Evolutionary conservation across 2,888 invertebrate species (phyloP).

Genomic region (Ramazzottius varieornatus): DNA sequence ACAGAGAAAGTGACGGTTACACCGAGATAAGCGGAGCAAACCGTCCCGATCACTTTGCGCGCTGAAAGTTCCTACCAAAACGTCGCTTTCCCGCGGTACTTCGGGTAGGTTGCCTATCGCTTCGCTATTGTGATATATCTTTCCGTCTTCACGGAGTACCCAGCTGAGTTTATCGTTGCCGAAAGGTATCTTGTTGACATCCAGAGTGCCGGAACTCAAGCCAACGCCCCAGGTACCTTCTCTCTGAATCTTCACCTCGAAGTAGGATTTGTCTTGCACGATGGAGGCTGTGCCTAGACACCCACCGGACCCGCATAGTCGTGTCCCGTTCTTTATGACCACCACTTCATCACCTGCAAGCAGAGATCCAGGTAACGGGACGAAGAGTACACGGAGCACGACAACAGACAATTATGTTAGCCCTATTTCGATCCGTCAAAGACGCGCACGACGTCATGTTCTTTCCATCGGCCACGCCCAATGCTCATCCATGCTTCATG

Average conservation of each 20-base stretch:
- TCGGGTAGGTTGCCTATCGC: conserved; percentile 16
- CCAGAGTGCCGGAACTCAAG: conserved; percentile 17
- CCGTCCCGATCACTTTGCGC: too few relatives aligned
- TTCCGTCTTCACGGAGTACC: conserved; percentile 21
- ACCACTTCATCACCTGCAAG: conserved; percentile 70
- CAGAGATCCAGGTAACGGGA: neutral
- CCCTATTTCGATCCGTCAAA: too few relatives aligned
- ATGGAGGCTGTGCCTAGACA: conserved; percentile 76
- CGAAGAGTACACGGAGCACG: neutral
- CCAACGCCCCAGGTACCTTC: conserved; percentile 20
- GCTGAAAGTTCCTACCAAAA: too few relatives aligned
- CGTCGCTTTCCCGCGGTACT: conserved; percentile 8
- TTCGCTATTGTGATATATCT: conserved; percentile 18
- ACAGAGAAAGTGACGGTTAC: too few relatives aligned
- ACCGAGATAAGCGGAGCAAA: too few relatives aligned
- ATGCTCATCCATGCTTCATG: too few relatives aligned
- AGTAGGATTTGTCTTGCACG: conserved; percentile 88
- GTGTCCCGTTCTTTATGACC: conserved; percentile 65
- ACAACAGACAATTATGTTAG: too few relatives aligned
- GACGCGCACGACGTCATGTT: too few relatives aligned
- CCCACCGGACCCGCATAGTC: conserved; percentile 83
- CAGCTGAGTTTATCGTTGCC: conserved; percentile 20
- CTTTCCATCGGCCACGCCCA: too few relatives aligned
- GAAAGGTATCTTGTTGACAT: conserved; percentile 18
- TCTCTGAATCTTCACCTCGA: conserved; percentile 73